Conservation (phyloP, 2,888 invertebrate genomes). For the Tyria jacobaeae region DNA sequence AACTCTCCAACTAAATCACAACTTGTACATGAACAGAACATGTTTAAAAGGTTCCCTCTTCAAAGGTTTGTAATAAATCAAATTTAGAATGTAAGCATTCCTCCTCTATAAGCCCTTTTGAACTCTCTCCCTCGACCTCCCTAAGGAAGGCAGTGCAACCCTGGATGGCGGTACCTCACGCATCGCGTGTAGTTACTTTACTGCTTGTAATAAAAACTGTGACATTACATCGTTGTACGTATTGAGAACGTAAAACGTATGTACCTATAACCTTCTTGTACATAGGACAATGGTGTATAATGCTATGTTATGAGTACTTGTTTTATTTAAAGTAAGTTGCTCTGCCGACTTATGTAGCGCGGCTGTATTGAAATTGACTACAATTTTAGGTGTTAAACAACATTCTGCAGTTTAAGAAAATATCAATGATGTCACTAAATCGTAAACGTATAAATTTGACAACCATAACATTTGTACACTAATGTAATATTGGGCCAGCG, state of each 20-base stretch:
- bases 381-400: too few relatives aligned
- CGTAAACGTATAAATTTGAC: too few relatives aligned
- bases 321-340: slow-evolving; percentile 13
- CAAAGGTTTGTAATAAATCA: slow-evolving; percentile 48
- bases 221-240: slow-evolving; percentile 31
- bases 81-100: slow-evolving; percentile 28
- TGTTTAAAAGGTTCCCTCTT: slow-evolving; percentile 33
- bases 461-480: too few relatives aligned
- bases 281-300: slow-evolving; percentile 14
- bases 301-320: slow-evolving; percentile 7
- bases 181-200: slow-evolving; percentile 45
- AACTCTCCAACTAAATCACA: slow-evolving; percentile 19
- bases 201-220: slow-evolving; percentile 36
- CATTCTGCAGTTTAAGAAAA: too few relatives aligned
- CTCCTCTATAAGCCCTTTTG: slow-evolving; percentile 8
- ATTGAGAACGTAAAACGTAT: slow-evolving; percentile 13
- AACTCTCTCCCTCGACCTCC: slow-evolving; percentile 28
- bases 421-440: too few relatives aligned
- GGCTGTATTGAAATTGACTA: too few relatives aligned
- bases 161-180: slow-evolving; percentile 33
- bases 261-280: slow-evolving; percentile 6
- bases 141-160: slow-evolving; percentile 33
- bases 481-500: too few relatives aligned
- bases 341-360: too few relatives aligned
- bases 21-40: slow-evolving; percentile 7